Evolutionary conservation across 2,113 vertebrate species (phyloP), one percentile per base, ranked within the genome.

Genomic region (Dasypus novemcinctus): DNA sequence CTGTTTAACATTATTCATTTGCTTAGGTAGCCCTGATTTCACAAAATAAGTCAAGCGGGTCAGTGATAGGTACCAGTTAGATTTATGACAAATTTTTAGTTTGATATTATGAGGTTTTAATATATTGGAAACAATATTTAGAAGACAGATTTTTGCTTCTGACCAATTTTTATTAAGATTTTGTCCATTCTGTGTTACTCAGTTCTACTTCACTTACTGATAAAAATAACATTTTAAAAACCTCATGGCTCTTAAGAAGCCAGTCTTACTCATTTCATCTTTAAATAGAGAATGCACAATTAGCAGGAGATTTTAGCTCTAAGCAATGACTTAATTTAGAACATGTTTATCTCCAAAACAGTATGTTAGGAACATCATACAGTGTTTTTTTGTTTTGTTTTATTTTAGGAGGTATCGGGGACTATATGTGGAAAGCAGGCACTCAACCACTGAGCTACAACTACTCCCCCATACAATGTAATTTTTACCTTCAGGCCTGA

Each of bases 301-400:
- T 97, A 87, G 92, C 92, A 96, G 92, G 93, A 96, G 97, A 99
- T 98, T 98, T 98, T 97, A 97, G 98, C 98, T 98, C 98, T 97
- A 87, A 99, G 98, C 95, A 11, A 97, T 96, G 96, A 97, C 98
- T 98, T 98, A 98, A 99, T 99, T 98, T 99, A 98, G 98, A 98
- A 98, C 98, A 98, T 99, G 98, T 99, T 99, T 98, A 99, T 98
- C 98, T 98, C 98, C 93, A 98, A 98, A 99, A 98, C 98, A 98
- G 98, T 98, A 97, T 97, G 97, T 98, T 97, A 98, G 97, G 98
- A 99, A 99, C 98, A 98, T 98, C 98, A 49, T 11, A 49, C 46
- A 49, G 46, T 9, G 46, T 49, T 46, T 46, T 49, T 49, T 7
- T 49, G 46, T 49, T 49, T 49, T 49, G 46, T 49, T 49, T 49